A percentile compares a stretch with the other conserved stretches of the same genome.
These are phyloP conservation scores for Cinclus cinclus DNA, from an alignment of 2,113 vertebrate genomes.

Conservation along the genomic window DNA sequence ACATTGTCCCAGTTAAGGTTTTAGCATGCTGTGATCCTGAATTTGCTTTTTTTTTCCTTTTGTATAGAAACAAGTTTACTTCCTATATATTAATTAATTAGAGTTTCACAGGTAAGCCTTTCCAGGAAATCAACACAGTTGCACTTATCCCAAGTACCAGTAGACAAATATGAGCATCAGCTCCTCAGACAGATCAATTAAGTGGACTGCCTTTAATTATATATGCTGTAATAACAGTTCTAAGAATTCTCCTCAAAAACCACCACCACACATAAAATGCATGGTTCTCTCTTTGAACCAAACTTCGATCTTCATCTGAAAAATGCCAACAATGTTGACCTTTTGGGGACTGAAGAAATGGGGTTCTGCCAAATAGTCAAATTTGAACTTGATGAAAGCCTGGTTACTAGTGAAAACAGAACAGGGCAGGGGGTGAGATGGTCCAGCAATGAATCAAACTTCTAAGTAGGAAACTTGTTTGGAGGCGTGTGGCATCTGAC, in stretches of 20 bases:
- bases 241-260: neutral
- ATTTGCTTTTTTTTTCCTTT: neutral
- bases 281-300: neutral
- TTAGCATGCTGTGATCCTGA: neutral
- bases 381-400: neutral
- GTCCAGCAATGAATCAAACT: neutral
- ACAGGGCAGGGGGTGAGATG: neutral
- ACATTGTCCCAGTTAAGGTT: neutral
- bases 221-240: neutral
- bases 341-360: neutral
- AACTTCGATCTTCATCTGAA: neutral
- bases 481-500: neutral
- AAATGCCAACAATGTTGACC: neutral
- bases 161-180: neutral
- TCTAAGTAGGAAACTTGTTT: neutral
- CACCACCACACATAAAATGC: neutral
- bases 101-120: neutral
- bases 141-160: neutral
- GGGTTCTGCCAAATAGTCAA: neutral
- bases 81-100: neutral
- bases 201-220: neutral
- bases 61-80: neutral
- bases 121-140: neutral
- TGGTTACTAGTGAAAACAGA: neutral
- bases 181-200: neutral